Percentiles rank a stretch among this genome's conserved stretches.
These are phyloP conservation scores for Patella caerulea DNA, from an alignment of 2,888 invertebrate genomes.

Conservation along the genomic window DNA sequence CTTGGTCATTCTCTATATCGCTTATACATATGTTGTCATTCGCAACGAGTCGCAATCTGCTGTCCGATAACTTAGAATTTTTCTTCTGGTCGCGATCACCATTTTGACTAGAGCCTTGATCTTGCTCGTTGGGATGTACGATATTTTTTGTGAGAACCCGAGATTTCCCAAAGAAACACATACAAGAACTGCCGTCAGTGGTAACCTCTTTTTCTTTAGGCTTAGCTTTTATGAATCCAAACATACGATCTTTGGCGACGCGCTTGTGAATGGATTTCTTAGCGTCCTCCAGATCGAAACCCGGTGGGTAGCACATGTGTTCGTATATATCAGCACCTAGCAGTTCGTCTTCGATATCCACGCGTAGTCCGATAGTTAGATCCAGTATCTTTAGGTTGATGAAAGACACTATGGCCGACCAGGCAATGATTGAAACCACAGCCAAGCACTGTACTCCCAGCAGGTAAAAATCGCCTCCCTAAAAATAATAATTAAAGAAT, in stretches of 20 bases:
- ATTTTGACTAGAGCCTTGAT: no score
- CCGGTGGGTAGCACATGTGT: slow-evolving; percentile 73
- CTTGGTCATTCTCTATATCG: no score
- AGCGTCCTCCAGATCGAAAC: background rate
- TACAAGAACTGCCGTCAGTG: background rate
- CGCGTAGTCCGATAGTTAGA: slow-evolving; percentile 76
- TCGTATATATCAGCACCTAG: slow-evolving; percentile 92
- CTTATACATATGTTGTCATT: no score
- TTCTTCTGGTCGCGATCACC: no score
- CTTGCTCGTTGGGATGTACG: background rate
- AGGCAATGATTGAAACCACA: slow-evolving; percentile 80
- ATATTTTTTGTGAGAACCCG: background rate
- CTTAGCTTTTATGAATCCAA: background rate
- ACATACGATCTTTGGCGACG: background rate
- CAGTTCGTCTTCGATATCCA: slow-evolving; percentile 88
- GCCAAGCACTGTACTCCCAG: slow-evolving; percentile 86
- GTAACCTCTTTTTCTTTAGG: background rate
- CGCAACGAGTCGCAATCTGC: no score
- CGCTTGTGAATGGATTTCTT: background rate
- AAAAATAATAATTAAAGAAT: background rate
- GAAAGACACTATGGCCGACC: slow-evolving; percentile 84
- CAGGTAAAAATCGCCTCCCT: slow-evolving; percentile 87
- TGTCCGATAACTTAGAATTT: no score
- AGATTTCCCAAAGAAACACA: background rate
- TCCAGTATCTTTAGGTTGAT: slow-evolving; percentile 75